Evolutionary conservation across 2,113 vertebrate genomes (phyloP), one percentile per base, ranked within the genome.

Genomic region (Bubalus kerabau): DNA sequence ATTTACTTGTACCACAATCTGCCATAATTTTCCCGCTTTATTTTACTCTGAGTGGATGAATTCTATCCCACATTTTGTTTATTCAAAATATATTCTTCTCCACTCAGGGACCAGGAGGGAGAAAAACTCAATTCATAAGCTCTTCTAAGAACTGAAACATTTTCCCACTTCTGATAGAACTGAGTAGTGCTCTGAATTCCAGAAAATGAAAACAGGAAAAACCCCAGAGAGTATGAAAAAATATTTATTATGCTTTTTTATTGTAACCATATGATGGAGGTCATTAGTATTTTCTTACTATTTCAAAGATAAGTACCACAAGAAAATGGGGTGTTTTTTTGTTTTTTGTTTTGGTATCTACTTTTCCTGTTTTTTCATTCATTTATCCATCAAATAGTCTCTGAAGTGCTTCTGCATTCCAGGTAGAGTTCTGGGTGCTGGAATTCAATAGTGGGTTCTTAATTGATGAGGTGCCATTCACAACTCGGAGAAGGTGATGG

Each of bases 1-100:
- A 94, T 16, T 90, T 32, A 86, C 50, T 95, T 80, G 28, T 93
- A 96, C 71, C 24, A 46, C 62, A 26, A 97, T 94, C 98, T 98
- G 82, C 60, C 86, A 83, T 78, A 9, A 40, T 97, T 97, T 60
- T 21, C 40, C 88, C 8, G 89, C 1, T 52, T 90, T 74, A 80
- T 82, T 94, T 76, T 96, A 93, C 93, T 89, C 15, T 32, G 50
- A 93, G 16, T 90, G 3, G 84, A 83, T 87, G 16, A 88, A 83
- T 59, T 40, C 15, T 91, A 95, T 86, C 1, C 21, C 19, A 97
- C 12, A 56, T 62, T 90, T 96, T 95, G 15, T 60, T 90, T 90
- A 92, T 90, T 82, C 19, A 90, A 85, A 98, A 76, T 32, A 10
- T 15, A 40, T 15, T 91, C 88, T 87, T 50, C 7, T 46, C 30